These are phyloP conservation scores for Heterocephalus glaber DNA, from an alignment of 2,113 vertebrate species.

Conservation along the genomic window DNA sequence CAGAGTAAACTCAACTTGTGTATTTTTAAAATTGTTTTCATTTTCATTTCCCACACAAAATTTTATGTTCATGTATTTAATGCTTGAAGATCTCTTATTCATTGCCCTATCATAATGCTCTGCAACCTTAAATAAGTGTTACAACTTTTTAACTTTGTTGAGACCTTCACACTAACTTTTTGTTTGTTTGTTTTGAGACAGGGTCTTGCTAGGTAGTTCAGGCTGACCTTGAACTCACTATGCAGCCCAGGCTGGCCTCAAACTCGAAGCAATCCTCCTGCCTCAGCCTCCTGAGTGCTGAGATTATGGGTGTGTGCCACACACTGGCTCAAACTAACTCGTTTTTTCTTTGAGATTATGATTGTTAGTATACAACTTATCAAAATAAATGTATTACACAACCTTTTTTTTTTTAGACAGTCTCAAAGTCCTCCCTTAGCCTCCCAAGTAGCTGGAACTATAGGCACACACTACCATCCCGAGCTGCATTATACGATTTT, in stretches of 20 bases:
- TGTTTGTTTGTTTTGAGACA: too few relatives aligned
- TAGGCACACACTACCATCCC: neutral
- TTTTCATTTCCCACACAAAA: neutral
- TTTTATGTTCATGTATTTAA: neutral
- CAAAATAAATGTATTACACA: neutral
- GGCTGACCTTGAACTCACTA: too few relatives aligned
- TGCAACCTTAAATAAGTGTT: neutral
- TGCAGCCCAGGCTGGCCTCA: too few relatives aligned
- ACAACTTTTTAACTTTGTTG: neutral
- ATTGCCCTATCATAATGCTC: neutral
- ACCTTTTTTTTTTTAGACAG: neutral
- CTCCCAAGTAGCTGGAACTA: neutral
- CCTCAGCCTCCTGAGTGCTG: too few relatives aligned
- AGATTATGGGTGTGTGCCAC: too few relatives aligned
- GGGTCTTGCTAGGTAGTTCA: too few relatives aligned
- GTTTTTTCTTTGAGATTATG: conserved; percentile 21
- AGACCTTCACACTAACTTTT: neutral
- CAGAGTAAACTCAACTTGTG: neutral
- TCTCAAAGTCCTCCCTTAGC: too few relatives aligned
- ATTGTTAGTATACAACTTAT: neutral
- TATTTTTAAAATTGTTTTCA: neutral
- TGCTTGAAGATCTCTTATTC: neutral
- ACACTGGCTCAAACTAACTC: conserved; percentile 15
- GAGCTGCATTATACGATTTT: neutral
- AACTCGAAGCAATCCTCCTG: too few relatives aligned